These are phyloP conservation scores for Heliconius aoede DNA, from an alignment of 2,888 invertebrate species.

Conservation along the genomic window DNA sequence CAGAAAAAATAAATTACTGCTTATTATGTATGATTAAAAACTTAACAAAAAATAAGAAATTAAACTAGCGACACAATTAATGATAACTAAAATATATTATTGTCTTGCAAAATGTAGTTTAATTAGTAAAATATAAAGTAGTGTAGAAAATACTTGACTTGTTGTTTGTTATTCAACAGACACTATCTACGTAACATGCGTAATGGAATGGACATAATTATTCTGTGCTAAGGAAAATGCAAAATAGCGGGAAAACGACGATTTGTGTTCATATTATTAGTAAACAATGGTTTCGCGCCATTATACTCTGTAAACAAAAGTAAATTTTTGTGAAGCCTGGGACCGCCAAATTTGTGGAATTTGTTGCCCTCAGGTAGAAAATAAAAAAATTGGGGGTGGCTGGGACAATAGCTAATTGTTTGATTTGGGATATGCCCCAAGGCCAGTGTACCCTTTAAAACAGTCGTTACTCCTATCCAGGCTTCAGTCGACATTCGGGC, in stretches of 20 bases:
- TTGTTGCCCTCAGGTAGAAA: conserved; percentile 56
- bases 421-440: conserved; percentile 72
- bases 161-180: conserved; percentile 36
- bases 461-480: conserved; percentile 72
- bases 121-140: conserved; percentile 6
- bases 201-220: conserved; percentile 35
- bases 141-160: not conserved
- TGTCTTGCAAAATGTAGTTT: not conserved
- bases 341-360: conserved; percentile 57
- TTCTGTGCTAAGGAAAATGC: conserved; percentile 46
- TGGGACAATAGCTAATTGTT: conserved; percentile 67
- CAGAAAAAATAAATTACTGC: too few species aligned
- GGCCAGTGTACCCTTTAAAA: conserved; percentile 78
- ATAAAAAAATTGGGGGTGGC: conserved; percentile 59
- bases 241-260: conserved; percentile 65
- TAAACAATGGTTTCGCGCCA: conserved; percentile 80
- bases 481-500: conserved; percentile 78
- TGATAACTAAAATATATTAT: not conserved
- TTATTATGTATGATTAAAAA: not conserved
- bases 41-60: not conserved
- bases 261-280: conserved; percentile 46
- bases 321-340: conserved; percentile 64
- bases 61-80: not conserved
- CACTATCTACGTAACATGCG: conserved; percentile 20
- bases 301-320: conserved; percentile 59